A percentile compares a stretch with the other conserved stretches of the same genome.
Evolutionary conservation across 1,140 invertebrate species (phyloP).

Genomic region (Venustaconcha ellipsiformis): DNA sequence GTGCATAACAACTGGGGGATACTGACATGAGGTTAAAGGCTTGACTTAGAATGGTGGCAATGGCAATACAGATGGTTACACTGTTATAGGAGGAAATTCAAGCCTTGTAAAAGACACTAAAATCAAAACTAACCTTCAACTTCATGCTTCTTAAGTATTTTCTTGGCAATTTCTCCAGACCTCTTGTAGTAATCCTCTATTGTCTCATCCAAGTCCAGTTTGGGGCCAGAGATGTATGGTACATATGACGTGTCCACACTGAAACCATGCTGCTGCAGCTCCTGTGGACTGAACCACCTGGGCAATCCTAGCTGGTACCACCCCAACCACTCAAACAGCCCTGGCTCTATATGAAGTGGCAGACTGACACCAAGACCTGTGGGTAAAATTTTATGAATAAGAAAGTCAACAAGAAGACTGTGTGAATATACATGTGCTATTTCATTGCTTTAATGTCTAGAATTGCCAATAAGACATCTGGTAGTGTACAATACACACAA

Average conservation of each 20-base stretch:
- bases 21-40: too few relatives aligned
- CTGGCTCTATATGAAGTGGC: constrained; percentile 56
- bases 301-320: constrained; percentile 87
- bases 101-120: too few relatives aligned
- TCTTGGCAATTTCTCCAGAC: constrained; percentile 19
- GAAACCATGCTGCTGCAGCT: constrained; percentile 79
- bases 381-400: too few relatives aligned
- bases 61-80: too few relatives aligned
- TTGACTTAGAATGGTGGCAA: too few relatives aligned
- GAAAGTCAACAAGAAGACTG: too few relatives aligned
- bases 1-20: too few relatives aligned
- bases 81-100: too few relatives aligned
- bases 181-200: constrained; percentile 25
- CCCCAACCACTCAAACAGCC: constrained; percentile 90
- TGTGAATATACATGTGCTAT: too few relatives aligned
- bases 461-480: too few relatives aligned
- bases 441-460: too few relatives aligned
- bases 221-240: constrained; percentile 71
- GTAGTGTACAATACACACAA: too few relatives aligned
- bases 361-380: not conserved
- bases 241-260: constrained; percentile 79
- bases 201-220: constrained; percentile 22
- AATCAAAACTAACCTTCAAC: constrained; percentile 15
- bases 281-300: constrained; percentile 80
- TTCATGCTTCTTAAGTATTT: constrained; percentile 19